Percentiles rank a stretch among this genome's conserved stretches.
Evolutionary conservation across 23 tunicate genomes (phyloP).

Genomic region (Corella eumyota): DNA sequence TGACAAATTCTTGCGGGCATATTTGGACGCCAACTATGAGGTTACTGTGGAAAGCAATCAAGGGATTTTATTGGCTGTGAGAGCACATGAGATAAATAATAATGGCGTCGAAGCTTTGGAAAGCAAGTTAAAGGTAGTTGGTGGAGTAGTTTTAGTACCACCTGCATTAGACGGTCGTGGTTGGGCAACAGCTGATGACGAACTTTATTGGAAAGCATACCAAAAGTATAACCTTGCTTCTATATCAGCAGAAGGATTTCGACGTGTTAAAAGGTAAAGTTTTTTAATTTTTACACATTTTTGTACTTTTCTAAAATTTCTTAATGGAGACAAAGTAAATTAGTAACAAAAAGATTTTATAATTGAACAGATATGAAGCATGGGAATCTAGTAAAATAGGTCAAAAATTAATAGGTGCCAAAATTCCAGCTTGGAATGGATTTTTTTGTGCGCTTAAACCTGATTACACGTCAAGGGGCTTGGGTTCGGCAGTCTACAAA

Average conservation of each 20-base stretch:
- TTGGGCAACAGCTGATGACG: conserved; percentile 53
- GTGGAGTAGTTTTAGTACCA: conserved; percentile 69
- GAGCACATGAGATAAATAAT: neutral
- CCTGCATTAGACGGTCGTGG: conserved; percentile 73
- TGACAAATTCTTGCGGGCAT: conserved; percentile 49
- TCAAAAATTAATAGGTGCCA: too few species aligned
- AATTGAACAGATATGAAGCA: too few species aligned
- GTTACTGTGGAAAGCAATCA: conserved; percentile 48
- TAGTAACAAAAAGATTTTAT: too few species aligned
- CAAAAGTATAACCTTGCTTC: conserved; percentile 33
- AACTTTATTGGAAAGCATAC: conserved; percentile 65
- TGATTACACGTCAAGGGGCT: too few species aligned
- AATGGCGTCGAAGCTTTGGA: neutral
- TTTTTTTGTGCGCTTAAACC: too few species aligned
- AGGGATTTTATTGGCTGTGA: conserved; percentile 31
- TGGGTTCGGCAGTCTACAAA: too few species aligned
- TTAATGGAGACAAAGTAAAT: too few species aligned
- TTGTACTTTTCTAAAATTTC: too few species aligned
- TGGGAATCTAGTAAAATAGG: too few species aligned
- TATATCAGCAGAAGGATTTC: conserved; percentile 50
- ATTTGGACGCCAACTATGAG: conserved; percentile 70
- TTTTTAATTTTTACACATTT: too few species aligned
- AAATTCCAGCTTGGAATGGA: too few species aligned
- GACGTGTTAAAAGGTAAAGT: conserved; percentile 35
- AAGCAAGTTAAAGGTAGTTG: conserved; percentile 18